These are phyloP conservation scores for Lomographa bimaculata DNA, from an alignment of 2,888 invertebrate species.

Conservation along the genomic window DNA sequence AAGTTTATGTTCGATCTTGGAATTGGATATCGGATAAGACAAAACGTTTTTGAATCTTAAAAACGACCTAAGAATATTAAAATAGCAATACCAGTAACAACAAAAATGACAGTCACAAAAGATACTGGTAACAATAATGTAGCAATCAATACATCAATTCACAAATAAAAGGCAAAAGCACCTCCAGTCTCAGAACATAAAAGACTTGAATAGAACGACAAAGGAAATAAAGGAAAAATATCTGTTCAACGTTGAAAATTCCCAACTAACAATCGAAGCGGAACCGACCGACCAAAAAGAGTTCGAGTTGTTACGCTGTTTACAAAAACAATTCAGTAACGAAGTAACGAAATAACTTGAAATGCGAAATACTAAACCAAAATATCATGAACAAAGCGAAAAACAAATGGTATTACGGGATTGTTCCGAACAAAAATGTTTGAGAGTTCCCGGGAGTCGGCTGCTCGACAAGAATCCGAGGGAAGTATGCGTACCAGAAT, in stretches of 20 bases:
- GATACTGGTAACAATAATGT: constrained; percentile 17
- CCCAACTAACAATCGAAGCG: constrained; percentile 32
- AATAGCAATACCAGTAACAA: constrained; percentile 1
- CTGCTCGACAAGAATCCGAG: constrained; percentile 48
- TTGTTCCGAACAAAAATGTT: constrained; percentile 59
- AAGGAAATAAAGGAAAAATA: constrained; percentile 31
- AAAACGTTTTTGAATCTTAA: constrained; percentile 10
- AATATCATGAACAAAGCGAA: constrained; percentile 65
- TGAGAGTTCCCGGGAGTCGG: constrained; percentile 41
- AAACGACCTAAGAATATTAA: constrained; percentile 13
- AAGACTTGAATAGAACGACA: constrained; percentile 21
- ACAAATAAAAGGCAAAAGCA: constrained; percentile 20
- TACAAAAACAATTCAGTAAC: constrained; percentile 60
- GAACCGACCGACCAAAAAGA: constrained; percentile 42
- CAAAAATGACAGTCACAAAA: constrained; percentile 12
- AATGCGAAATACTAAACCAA: constrained; percentile 52
- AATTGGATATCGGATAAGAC: constrained; percentile 15
- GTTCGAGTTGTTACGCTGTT: constrained; percentile 49
- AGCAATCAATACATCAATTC: constrained; percentile 22
- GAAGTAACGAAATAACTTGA: constrained; percentile 61
- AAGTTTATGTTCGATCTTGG: constrained; percentile 8
- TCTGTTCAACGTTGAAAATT: constrained; percentile 31
- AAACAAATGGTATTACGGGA: constrained; percentile 55
- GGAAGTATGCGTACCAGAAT: constrained; percentile 50
- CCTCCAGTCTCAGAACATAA: constrained; percentile 16